Conservation (phyloP, 2,888 invertebrate species). For the Drosophila mimica region DNA sequence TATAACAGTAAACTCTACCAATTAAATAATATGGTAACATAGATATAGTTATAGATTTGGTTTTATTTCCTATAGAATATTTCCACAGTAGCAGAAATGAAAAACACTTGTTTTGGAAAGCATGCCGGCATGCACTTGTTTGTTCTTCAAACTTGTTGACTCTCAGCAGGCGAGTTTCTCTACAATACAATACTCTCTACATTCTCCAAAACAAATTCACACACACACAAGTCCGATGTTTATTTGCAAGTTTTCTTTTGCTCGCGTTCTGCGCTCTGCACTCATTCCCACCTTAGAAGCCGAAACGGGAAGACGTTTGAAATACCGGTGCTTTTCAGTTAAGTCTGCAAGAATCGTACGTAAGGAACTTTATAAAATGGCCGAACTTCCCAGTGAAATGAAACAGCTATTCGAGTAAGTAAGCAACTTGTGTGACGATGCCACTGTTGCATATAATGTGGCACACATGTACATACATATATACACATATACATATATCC, state of each 20-base stretch:
- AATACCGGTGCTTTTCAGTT: constrained; percentile 26
- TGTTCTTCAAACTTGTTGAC: constrained; percentile 31
- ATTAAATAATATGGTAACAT: background rate
- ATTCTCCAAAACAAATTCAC: constrained; percentile 21
- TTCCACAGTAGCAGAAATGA: background rate
- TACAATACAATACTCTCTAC: background rate
- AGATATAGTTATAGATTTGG: background rate
- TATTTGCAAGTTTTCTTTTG: constrained; percentile 43
- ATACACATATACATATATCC: constrained; percentile 39
- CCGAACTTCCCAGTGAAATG: constrained; percentile 72
- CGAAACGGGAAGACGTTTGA: constrained; percentile 44
- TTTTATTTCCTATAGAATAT: background rate
- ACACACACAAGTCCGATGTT: background rate
- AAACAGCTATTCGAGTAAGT: constrained; percentile 78
- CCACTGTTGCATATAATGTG: constrained; percentile 9
- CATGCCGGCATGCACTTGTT: constrained; percentile 37
- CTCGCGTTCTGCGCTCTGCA: constrained; percentile 17
- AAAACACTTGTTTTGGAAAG: background rate
- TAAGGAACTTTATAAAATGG: constrained; percentile 55
- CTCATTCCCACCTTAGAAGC: constrained; percentile 47
- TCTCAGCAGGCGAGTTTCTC: constrained; percentile 40
- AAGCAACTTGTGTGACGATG: constrained; percentile 37
- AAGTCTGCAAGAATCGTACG: constrained; percentile 26
- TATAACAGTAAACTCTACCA: too few relatives aligned
- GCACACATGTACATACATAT: background rate